Percentiles rank a stretch among this genome's conserved stretches.
These are phyloP conservation scores for Mesocentrotus franciscanus DNA, from an alignment of 53 echinoderm and acorn worm species.

Conservation along the genomic window DNA sequence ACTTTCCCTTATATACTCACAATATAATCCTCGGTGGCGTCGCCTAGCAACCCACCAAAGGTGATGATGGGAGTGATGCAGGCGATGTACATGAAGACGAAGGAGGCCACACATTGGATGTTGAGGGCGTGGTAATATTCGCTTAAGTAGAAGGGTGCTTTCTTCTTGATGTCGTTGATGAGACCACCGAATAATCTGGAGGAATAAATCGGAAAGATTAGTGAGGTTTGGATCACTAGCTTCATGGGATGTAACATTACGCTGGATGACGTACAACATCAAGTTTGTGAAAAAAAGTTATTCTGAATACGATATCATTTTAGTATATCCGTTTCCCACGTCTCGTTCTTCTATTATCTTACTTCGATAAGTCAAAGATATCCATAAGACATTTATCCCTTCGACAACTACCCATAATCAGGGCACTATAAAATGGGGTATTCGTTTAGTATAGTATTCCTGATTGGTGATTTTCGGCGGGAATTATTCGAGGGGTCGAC, in stretches of 20 bases:
- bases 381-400: too few relatives aligned
- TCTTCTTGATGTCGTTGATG: constrained; percentile 84
- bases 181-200: constrained; percentile 86
- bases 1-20: constrained; percentile 66
- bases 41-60: constrained; percentile 92
- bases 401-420: too few relatives aligned
- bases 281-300: not conserved
- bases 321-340: too few relatives aligned
- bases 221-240: too few relatives aligned
- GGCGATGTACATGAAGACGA: constrained; percentile 97
- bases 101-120: constrained; percentile 86
- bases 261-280: not conserved
- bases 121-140: constrained; percentile 87
- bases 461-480: too few relatives aligned
- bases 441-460: too few relatives aligned
- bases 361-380: too few relatives aligned
- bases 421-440: too few relatives aligned
- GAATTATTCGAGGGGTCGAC: too few relatives aligned
- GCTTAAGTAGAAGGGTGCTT: constrained; percentile 79
- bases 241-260: not conserved
- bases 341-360: too few relatives aligned
- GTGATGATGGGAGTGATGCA: constrained; percentile 96
- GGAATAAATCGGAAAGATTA: not conserved
- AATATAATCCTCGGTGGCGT: constrained; percentile 89
- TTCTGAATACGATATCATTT: too few relatives aligned